Conservation (phyloP, 1,140 invertebrate species). For the Drosophila ananassae region DNA sequence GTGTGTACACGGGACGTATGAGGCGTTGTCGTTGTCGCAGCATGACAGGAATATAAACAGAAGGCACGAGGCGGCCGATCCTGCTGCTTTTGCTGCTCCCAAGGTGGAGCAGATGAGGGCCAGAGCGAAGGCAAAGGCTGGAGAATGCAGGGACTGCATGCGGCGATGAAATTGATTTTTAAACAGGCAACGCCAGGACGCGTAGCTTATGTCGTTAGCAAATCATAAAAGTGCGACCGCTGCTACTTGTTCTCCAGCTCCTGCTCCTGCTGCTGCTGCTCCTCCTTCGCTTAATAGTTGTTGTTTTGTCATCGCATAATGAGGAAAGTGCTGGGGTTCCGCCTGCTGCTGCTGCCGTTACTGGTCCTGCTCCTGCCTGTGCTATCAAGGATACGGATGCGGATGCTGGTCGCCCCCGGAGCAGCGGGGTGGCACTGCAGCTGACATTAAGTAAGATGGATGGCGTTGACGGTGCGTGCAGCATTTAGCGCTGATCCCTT, state of each 20-base stretch:
- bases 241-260: conserved; percentile 22
- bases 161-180: conserved; percentile 75
- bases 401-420: conserved; percentile 3
- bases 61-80: conserved; percentile 23
- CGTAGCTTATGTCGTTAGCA: conserved; percentile 72
- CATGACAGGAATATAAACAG: conserved; percentile 75
- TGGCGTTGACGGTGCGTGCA: conserved; percentile 75
- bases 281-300: conserved; percentile 53
- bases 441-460: conserved; percentile 81
- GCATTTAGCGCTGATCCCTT: conserved; percentile 78
- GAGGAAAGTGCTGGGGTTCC: conserved; percentile 57
- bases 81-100: conserved; percentile 14
- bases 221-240: conserved; percentile 74
- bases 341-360: not conserved
- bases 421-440: conserved; percentile 55
- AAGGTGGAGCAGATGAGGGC: conserved; percentile 15
- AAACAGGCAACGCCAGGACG: conserved; percentile 53
- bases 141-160: conserved; percentile 46
- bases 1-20: conserved; percentile 41
- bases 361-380: conserved; percentile 8
- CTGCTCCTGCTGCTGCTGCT: conserved; percentile 15
- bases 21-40: conserved; percentile 37
- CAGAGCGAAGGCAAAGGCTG: not conserved
- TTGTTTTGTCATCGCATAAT: conserved; percentile 78
- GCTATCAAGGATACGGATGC: conserved; percentile 3